Conservation (phyloP, 2,797 vertebrate species). For the Helicolenus hilgendorfi region DNA sequence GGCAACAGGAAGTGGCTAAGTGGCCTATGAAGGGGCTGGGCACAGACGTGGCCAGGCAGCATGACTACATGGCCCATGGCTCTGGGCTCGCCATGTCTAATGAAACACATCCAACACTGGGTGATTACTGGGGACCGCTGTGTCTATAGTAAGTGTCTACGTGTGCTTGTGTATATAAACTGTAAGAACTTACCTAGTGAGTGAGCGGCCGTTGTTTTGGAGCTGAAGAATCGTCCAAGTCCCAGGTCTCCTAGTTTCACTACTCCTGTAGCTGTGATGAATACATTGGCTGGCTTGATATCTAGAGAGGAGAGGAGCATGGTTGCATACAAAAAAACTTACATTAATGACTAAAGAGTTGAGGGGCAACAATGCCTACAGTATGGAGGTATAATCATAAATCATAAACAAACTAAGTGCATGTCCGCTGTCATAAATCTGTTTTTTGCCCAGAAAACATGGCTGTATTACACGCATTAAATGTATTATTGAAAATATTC, state of each 20-base stretch:
- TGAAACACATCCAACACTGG: slow-evolving; percentile 90
- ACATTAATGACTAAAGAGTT: background rate
- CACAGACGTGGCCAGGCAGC: slow-evolving; percentile 62
- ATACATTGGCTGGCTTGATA: slow-evolving; percentile 98
- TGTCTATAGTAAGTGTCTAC: slow-evolving; percentile 13
- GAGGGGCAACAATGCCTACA: background rate
- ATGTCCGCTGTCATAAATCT: background rate
- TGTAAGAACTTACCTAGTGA: slow-evolving; percentile 93
- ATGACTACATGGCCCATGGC: slow-evolving; percentile 88
- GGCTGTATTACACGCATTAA: background rate
- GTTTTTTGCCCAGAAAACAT: background rate
- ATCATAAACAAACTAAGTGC: background rate
- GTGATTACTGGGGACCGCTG: slow-evolving; percentile 74
- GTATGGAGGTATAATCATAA: background rate
- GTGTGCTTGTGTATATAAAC: slow-evolving; percentile 9
- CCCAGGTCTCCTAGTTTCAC: slow-evolving; percentile 98
- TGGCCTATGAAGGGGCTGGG: slow-evolving; percentile 84
- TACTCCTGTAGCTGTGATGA: slow-evolving; percentile 98
- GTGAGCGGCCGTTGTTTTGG: slow-evolving; percentile 98
- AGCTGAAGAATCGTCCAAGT: slow-evolving; percentile 98
- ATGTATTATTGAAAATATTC: slow-evolving; percentile 7
- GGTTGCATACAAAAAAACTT: background rate
- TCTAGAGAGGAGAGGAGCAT: slow-evolving; percentile 85
- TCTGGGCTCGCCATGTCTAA: slow-evolving; percentile 84
- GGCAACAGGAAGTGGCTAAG: slow-evolving; percentile 89